These are phyloP conservation scores for Eutolmus rufibarbis DNA, from an alignment of 2,888 invertebrate species.

Conservation along the genomic window DNA sequence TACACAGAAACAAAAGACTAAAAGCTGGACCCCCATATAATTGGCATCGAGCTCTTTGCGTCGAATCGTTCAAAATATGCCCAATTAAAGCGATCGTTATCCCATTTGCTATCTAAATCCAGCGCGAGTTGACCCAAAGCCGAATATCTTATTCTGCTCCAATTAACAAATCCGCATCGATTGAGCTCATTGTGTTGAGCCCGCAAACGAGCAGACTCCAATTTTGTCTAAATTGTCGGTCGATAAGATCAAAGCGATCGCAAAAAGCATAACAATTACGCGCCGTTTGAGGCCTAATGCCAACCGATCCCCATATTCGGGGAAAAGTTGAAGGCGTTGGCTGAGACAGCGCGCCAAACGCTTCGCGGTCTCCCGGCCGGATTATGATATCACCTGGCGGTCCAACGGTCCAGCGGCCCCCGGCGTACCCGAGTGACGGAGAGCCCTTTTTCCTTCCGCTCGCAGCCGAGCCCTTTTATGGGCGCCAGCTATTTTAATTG, in stretches of 20 bases:
- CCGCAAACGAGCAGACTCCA: neutral
- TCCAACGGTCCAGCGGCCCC: neutral
- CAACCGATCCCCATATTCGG: neutral
- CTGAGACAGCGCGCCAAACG: neutral
- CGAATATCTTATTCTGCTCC: conserved; percentile 14
- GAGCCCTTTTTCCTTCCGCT: neutral
- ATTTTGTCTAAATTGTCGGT: neutral
- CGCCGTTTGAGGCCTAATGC: neutral
- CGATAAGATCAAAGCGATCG: neutral
- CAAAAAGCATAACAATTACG: conserved; percentile 15
- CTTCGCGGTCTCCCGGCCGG: neutral
- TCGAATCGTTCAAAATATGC: neutral
- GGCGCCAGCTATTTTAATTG: neutral
- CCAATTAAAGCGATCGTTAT: neutral
- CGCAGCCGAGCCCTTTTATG: neutral
- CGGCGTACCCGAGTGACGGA: neutral
- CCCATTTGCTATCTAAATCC: conserved; percentile 1
- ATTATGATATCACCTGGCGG: neutral
- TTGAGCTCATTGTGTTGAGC: neutral
- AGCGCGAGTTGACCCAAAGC: neutral
- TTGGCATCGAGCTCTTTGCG: neutral
- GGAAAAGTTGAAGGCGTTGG: conserved; percentile 9
- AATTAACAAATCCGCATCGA: neutral
- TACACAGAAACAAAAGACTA: neutral
- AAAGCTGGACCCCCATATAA: neutral